Evolutionary conservation across 2,888 invertebrate genomes (phyloP).

Genomic region (Dryobota labecula): DNA sequence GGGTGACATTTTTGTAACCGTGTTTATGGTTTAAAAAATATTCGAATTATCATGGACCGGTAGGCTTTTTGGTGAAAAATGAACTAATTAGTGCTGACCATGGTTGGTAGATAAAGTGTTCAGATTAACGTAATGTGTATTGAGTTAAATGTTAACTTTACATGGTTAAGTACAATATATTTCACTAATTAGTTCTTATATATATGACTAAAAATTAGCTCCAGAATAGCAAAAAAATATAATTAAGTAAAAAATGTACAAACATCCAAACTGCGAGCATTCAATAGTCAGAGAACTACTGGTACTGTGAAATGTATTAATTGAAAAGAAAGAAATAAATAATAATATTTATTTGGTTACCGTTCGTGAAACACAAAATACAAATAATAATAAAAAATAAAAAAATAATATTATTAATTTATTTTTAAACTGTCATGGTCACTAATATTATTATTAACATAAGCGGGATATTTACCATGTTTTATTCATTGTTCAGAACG

Average conservation of each 20-base stretch:
- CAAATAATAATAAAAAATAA: no score
- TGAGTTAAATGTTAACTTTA: conserved; percentile 34
- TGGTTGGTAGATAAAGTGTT: conserved; percentile 47
- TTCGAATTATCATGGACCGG: conserved; percentile 59
- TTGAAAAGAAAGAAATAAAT: no score
- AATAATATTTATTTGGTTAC: no score
- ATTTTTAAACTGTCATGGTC: no score
- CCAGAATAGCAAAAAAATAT: not conserved
- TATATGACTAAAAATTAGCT: not conserved
- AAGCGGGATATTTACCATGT: no score
- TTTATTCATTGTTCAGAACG: no score
- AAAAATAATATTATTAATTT: no score
- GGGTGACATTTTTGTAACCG: conserved; percentile 60
- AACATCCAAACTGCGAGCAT: no score
- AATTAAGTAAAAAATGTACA: no score
- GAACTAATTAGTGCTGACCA: conserved; percentile 55
- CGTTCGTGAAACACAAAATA: no score
- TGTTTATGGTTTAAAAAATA: conserved; percentile 65
- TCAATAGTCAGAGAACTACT: not conserved
- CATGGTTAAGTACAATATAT: conserved; percentile 34
- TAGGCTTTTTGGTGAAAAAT: conserved; percentile 41
- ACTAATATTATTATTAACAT: no score
- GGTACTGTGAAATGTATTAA: no score
- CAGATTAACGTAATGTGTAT: conserved; percentile 48
- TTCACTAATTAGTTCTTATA: conserved; percentile 34